A percentile compares a stretch with the other conserved stretches of the same genome.
Evolutionary conservation across 2,888 invertebrate species (phyloP).

Genomic region (Pegoplata infirma): DNA sequence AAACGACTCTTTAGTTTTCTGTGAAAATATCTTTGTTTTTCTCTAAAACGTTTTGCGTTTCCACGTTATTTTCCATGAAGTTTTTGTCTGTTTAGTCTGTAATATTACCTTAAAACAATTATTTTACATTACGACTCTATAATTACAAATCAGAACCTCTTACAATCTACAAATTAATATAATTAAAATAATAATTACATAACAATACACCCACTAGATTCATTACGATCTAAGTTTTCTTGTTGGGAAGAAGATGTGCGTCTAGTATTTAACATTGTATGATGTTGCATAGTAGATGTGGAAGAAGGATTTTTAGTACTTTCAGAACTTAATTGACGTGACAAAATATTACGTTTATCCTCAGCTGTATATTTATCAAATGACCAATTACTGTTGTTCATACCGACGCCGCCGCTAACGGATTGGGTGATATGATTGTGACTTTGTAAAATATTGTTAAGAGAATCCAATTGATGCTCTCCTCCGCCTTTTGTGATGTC

Average conservation of each 20-base stretch:
- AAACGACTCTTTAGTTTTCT: too few relatives aligned
- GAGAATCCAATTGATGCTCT: constrained; percentile 37
- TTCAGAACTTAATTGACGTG: constrained; percentile 62
- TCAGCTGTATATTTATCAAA: constrained; percentile 54
- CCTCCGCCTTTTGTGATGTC: constrained; percentile 39
- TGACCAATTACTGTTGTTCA: constrained; percentile 65
- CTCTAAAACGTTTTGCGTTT: too few relatives aligned
- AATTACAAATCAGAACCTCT: too few relatives aligned
- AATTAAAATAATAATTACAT: constrained; percentile 66
- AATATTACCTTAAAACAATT: too few relatives aligned
- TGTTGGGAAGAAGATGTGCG: constrained; percentile 18
- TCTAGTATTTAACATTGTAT: constrained; percentile 25
- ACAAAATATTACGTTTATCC: constrained; percentile 67
- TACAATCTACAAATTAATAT: constrained; percentile 48
- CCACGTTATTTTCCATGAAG: too few relatives aligned
- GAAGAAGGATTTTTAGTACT: constrained; percentile 39
- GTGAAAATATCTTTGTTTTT: too few relatives aligned
- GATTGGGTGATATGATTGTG: constrained; percentile 36
- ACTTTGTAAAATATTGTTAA: constrained; percentile 31
- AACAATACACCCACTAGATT: constrained; percentile 67
- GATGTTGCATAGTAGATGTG: constrained; percentile 20
- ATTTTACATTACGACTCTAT: too few relatives aligned
- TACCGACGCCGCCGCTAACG: constrained; percentile 2
- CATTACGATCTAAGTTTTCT: constrained; percentile 44
- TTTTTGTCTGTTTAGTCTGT: too few relatives aligned